Evolutionary conservation across 2,113 vertebrate genomes (phyloP).

Genomic region (Pangasianodon hypophthalmus): DNA sequence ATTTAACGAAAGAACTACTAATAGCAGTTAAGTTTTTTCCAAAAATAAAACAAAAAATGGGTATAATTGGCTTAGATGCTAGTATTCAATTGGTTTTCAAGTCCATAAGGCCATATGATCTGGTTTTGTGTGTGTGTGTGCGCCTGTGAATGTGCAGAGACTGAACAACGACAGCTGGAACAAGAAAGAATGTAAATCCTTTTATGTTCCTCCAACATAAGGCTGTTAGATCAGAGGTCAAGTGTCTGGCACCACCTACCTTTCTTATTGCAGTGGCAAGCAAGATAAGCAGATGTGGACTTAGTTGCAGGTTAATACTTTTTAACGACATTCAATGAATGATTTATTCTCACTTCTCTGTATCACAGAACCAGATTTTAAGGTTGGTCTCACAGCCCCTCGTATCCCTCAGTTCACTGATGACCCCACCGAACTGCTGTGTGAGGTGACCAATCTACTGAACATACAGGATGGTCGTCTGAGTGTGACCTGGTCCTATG

Average conservation of each 20-base stretch:
- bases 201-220: not conserved
- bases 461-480: slow-evolving; percentile 64
- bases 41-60: slow-evolving; percentile 14
- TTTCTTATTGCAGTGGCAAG: not conserved
- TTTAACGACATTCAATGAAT: not conserved
- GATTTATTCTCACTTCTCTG: not conserved
- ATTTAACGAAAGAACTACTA: not conserved
- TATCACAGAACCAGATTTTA: slow-evolving; percentile 73
- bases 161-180: slow-evolving; percentile 34
- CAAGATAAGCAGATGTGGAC: not conserved
- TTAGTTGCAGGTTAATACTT: not conserved
- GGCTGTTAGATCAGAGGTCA: not conserved
- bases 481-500: slow-evolving; percentile 77
- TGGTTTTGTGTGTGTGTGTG: not conserved
- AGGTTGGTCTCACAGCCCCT: slow-evolving; percentile 72
- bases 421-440: slow-evolving; percentile 77
- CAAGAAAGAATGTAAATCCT: slow-evolving; percentile 40
- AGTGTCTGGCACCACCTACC: not conserved
- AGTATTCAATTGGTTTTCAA: not conserved
- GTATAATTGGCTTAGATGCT: not conserved
- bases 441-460: slow-evolving; percentile 63
- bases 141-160: not conserved
- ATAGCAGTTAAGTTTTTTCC: slow-evolving; percentile 17
- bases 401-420: slow-evolving; percentile 72
- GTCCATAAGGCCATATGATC: not conserved